Evolutionary conservation across 2,113 vertebrate genomes (phyloP), one percentile per base, ranked within the genome.

Genomic region (Sylvietta virens): DNA sequence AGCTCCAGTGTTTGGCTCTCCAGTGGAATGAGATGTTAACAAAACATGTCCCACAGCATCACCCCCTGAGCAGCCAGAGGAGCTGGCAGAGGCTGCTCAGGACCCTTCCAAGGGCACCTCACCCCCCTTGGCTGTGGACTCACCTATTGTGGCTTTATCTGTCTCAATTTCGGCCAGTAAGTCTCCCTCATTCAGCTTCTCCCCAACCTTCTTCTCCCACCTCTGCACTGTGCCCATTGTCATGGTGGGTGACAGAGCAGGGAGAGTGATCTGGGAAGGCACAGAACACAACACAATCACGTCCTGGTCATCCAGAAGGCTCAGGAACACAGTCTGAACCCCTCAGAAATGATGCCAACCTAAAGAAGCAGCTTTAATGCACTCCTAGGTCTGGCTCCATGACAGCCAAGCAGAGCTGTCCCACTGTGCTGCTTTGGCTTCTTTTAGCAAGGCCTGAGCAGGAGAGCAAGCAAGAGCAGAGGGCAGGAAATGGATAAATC

Each of bases 131-230:
- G 33, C 54, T 66, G 16, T 42, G 77, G 28, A 93, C 97, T 98
- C 98, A 99, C 99, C 99, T 90, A 99, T 99, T 39, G 99, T 99
- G 11, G 99, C 99, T 98, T 99, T 99, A 97, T 99, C 99, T 3
- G 99, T 99, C 98, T 99, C 99, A 19, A 99, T 99, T 97, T 99
- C 99, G 47, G 99, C 99, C 97, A 99, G 92, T 47, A 99, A 98
- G 85, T 99, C 99, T 91, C 99, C 99, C 97, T 99, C 99, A 10
- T 78, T 98, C 79, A 99, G 98, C 95, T 99, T 99, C 97, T 99
- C 99, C 53, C 99, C 99, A 2, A 99, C 98, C 96, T 99, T 99
- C 98, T 99, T 99, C 97, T 99, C 99, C 99, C 99, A 99, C 93
- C 99, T 99, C 97, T 99, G 99, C 93, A 99, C 98, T 2, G 99